Conservation (phyloP, 2,888 invertebrate genomes). For the Drepana falcataria region DNA sequence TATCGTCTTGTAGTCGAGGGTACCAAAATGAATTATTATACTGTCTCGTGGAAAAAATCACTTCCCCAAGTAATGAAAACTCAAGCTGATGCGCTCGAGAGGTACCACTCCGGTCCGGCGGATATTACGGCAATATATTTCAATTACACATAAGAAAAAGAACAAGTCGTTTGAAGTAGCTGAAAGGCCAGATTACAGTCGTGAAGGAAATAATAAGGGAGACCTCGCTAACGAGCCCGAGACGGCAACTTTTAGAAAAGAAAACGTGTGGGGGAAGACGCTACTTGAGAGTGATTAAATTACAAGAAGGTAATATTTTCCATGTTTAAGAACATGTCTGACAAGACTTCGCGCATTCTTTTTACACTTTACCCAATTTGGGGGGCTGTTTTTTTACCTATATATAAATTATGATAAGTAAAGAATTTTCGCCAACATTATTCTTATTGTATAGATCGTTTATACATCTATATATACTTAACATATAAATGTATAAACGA, state of each 20-base stretch:
- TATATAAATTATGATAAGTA: neutral
- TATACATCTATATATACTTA: too few relatives aligned
- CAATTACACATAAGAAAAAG: conserved; percentile 79
- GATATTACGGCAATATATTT: conserved; percentile 79
- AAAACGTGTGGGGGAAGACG: conserved; percentile 51
- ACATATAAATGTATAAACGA: too few relatives aligned
- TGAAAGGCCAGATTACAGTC: conserved; percentile 75
- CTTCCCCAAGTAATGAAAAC: conserved; percentile 74
- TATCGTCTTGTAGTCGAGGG: conserved; percentile 43
- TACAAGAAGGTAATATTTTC: conserved; percentile 29
- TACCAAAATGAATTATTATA: conserved; percentile 74
- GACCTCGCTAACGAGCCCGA: conserved; percentile 65
- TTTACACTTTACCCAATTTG: neutral
- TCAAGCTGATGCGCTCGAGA: conserved; percentile 71
- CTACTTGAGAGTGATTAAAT: conserved; percentile 52
- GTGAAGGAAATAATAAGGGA: conserved; percentile 71
- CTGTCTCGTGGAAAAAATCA: conserved; percentile 72
- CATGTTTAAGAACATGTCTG: conserved; percentile 5
- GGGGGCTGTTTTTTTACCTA: neutral
- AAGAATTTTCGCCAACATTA: too few relatives aligned
- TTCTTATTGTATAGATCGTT: too few relatives aligned
- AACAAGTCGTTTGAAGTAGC: conserved; percentile 77
- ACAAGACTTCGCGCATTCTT: neutral
- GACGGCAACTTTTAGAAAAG: conserved; percentile 60
- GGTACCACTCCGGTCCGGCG: conserved; percentile 67